Evolutionary conservation across 2,797 vertebrate species (phyloP), one percentile per base, ranked within the genome.

Genomic region (Spinus olivaceus): DNA sequence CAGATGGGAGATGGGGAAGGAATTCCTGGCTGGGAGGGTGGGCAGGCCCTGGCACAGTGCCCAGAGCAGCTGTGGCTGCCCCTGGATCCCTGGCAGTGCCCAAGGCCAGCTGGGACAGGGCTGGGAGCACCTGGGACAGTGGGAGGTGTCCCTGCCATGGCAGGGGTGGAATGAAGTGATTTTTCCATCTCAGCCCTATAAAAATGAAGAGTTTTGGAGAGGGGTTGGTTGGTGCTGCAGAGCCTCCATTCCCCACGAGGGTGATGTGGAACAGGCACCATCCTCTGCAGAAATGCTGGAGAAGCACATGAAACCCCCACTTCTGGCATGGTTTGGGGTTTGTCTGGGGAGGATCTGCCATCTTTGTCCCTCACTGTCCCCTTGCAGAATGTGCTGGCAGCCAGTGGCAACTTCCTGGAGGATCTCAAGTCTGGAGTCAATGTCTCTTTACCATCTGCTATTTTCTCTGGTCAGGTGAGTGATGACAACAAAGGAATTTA

Each of bases 381-480:
- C 6, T 81, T 87, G 33, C 82, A 97, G 97, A 44, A 17, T 1
- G 85, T 96, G 53, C 73, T 95, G 1, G 16, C 30, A 16, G 56
- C 47, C 56, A 95, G 93, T 3, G 9, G 44, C 1, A 12, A 7
- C 33, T 39, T 96, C 21, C 22, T 96, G 81, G 69, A 95, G 47
- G 95, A 97, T 2, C 73, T 97, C 54, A 91, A 65, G 42, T 46
- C 57, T 50, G 86, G 70, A 37, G 4, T 27, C 1, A 93, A 86
- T 22, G 49, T 92, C 35, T 54, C 73, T 66, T 35, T 96, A 2
- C 88, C 93, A 13, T 6, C 79, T 15, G 5, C 57, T 17, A 0
- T 88, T 24, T 96, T 93, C 63, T 37, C 49, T 23, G 9, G 56
- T 21, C 25, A 77, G 6, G 97, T 96, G 81, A 95, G 95, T 94